Evolutionary conservation across 1,140 invertebrate species (phyloP).

Genomic region (Brachionus asplanchnoidis): DNA sequence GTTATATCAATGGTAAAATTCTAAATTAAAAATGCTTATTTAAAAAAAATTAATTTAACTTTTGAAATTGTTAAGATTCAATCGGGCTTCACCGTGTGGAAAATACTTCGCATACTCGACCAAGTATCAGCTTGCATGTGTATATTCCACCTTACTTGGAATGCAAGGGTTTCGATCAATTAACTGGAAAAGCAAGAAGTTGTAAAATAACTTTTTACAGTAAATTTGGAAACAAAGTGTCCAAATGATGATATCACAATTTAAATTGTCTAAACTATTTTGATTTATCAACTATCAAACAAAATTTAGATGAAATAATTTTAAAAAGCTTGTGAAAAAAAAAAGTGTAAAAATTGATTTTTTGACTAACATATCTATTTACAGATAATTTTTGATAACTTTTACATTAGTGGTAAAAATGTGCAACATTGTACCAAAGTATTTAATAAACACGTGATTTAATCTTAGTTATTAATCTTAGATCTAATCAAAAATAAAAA

Average conservation of each 20-base stretch:
- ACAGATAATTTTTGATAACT: not conserved
- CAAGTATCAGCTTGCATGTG: conserved; percentile 84
- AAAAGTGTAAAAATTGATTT: not conserved
- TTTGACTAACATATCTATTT: not conserved
- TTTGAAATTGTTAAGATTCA: too few relatives aligned
- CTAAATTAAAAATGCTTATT: not conserved
- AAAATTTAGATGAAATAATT: not conserved
- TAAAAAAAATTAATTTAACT: not conserved
- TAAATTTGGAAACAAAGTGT: conserved; percentile 39
- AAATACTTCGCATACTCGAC: conserved; percentile 80
- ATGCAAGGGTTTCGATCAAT: conserved; percentile 84
- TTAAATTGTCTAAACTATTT: not conserved
- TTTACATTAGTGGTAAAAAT: not conserved
- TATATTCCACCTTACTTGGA: conserved; percentile 87
- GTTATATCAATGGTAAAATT: conserved; percentile 86
- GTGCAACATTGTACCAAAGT: not conserved
- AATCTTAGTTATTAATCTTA: not conserved
- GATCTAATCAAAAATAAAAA: not conserved
- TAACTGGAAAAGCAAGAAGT: conserved; percentile 70
- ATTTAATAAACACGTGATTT: not conserved
- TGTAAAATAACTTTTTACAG: conserved; percentile 67
- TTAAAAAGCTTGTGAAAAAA: not conserved
- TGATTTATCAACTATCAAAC: not conserved
- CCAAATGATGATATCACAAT: not conserved
- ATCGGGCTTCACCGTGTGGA: conserved; percentile 90